Percentiles rank a stretch among this genome's conserved stretches.
Evolutionary conservation across 30 jellyfish, hydroid and myxozoan species (phyloP).

Genomic region (Turritopsis dohrnii): DNA sequence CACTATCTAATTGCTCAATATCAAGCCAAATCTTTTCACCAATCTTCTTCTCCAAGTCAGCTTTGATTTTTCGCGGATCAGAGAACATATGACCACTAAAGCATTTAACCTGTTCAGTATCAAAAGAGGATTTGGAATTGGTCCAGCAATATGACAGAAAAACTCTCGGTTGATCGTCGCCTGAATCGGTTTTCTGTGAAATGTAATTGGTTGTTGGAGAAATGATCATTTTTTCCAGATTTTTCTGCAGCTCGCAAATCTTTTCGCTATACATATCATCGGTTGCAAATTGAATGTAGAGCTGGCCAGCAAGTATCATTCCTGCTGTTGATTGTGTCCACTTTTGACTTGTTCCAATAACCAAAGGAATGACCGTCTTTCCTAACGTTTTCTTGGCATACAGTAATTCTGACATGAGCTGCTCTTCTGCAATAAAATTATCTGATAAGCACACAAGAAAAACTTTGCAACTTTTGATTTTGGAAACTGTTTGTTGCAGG

Average conservation of each 20-base stretch:
- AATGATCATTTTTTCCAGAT: background rate
- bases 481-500: background rate
- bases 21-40: too few relatives aligned
- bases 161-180: background rate
- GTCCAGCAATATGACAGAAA: slow-evolving; percentile 6
- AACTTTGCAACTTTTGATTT: slow-evolving; percentile 4
- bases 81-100: background rate
- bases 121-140: background rate
- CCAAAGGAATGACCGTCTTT: slow-evolving; percentile 14
- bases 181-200: background rate
- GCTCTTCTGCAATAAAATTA: background rate
- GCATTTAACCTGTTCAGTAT: background rate
- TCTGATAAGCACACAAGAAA: background rate
- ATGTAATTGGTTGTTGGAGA: background rate
- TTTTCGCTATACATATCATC: background rate
- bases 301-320: background rate
- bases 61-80: too few relatives aligned
- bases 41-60: too few relatives aligned
- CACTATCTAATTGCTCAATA: too few relatives aligned
- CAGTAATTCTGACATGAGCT: background rate
- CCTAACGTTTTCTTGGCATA: slow-evolving; percentile 9
- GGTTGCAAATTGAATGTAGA: slow-evolving; percentile 7
- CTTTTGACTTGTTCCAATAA: background rate
- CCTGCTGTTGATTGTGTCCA: slow-evolving; percentile 25
- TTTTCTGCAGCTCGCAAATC: background rate